Evolutionary conservation across 2,113 vertebrate genomes (phyloP).

Genomic region (Oreochromis spilurus): DNA sequence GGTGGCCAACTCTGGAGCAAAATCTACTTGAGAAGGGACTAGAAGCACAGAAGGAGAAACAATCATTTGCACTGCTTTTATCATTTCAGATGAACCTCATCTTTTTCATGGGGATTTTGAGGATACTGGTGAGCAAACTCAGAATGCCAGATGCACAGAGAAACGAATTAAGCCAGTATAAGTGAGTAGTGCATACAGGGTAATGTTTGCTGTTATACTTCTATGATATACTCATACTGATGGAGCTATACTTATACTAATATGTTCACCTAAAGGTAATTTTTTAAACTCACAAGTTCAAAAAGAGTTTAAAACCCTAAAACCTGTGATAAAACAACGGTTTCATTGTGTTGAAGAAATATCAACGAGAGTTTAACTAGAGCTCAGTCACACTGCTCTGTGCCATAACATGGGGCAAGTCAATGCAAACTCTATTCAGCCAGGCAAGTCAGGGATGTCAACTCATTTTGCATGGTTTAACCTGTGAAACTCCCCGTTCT

Average conservation of each 20-base stretch:
- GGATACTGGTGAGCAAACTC: slow-evolving; percentile 69
- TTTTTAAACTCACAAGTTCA: neutral
- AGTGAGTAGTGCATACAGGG: slow-evolving; percentile 48
- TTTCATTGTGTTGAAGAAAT: neutral
- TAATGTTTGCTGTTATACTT: neutral
- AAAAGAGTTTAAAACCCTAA: neutral
- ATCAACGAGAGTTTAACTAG: neutral
- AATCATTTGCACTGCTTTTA: neutral
- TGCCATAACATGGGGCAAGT: neutral
- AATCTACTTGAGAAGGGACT: neutral
- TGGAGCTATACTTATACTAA: neutral
- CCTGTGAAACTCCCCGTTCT: neutral
- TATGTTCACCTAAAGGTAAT: neutral
- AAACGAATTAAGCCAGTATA: slow-evolving; percentile 70
- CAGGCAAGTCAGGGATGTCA: neutral
- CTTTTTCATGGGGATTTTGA: slow-evolving; percentile 73
- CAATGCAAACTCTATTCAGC: neutral
- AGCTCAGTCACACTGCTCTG: neutral
- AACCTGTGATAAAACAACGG: neutral
- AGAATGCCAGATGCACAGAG: slow-evolving; percentile 62
- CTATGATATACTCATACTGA: neutral
- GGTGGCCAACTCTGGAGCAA: neutral
- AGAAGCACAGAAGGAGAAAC: neutral
- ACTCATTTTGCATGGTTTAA: neutral
- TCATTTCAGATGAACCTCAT: slow-evolving; percentile 66